Percentiles rank a stretch among this genome's conserved stretches.
Evolutionary conservation across 2,888 invertebrate genomes (phyloP).

Genomic region (Gonocerus acuteangulatus): DNA sequence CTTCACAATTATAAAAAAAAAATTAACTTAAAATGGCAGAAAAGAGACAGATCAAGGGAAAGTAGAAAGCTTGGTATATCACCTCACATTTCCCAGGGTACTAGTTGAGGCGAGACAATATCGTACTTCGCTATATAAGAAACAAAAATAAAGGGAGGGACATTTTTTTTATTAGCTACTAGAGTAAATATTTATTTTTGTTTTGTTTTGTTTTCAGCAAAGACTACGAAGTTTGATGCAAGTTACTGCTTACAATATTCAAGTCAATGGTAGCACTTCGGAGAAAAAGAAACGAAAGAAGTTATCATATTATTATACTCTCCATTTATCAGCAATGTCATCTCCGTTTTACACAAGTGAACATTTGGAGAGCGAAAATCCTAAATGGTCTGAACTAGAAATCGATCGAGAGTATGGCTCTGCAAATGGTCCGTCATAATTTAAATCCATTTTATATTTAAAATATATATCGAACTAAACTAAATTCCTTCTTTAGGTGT

Average conservation of each 20-base stretch:
- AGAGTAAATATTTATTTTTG: no score
- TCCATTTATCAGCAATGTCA: conserved; percentile 72
- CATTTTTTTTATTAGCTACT: no score
- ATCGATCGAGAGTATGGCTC: conserved; percentile 41
- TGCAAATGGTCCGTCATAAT: conserved; percentile 38
- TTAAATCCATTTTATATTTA: background rate
- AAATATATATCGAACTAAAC: background rate
- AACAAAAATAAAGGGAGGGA: no score
- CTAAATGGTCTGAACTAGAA: conserved; percentile 75
- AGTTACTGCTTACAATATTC: conserved; percentile 59
- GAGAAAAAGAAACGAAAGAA: conserved; percentile 46
- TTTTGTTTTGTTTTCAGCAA: conserved; percentile 47
- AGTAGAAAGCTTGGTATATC: no score
- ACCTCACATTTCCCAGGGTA: no score
- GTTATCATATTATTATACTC: conserved; percentile 65
- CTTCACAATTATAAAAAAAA: no score
- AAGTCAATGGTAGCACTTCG: conserved; percentile 43
- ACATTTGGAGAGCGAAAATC: conserved; percentile 59
- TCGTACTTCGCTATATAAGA: no score
- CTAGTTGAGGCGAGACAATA: no score
- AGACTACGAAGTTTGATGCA: conserved; percentile 71
- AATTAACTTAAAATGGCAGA: no score
- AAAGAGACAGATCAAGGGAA: no score
- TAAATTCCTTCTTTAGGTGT: conserved; percentile 40
- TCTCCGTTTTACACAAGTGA: conserved; percentile 80